phyloP scores from a whole-genome alignment of 1,140 invertebrate species.

The Drosophila pachea region DNA sequence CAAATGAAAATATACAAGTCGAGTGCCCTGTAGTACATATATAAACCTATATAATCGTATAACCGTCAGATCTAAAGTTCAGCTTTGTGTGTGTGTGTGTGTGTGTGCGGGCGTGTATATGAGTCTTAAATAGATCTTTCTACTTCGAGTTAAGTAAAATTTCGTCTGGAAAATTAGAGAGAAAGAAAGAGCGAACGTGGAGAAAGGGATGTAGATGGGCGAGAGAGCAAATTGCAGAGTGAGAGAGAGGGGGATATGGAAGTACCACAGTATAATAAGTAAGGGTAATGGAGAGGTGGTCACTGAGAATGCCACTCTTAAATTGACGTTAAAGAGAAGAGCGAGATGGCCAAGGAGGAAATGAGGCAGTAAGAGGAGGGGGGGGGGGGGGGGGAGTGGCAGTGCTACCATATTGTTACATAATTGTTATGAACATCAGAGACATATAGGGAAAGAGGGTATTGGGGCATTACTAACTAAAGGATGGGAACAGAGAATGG shows the following conservation, averaged over 20 bases:
- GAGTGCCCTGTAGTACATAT: constrained; percentile 24
- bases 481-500: constrained; percentile 3
- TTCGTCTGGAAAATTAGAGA: constrained; percentile 31
- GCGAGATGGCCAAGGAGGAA: too few relatives aligned
- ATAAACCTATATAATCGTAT: constrained; percentile 25
- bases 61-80: constrained; percentile 36
- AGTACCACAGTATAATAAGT: too few relatives aligned
- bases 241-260: constrained; percentile 12
- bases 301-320: too few relatives aligned
- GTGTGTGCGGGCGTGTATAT: not conserved
- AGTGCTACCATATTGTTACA: too few relatives aligned
- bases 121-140: not conserved
- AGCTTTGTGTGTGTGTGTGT: not conserved
- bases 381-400: too few relatives aligned
- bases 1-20: constrained; percentile 57
- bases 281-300: constrained; percentile 26
- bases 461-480: not conserved
- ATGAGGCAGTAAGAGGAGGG: too few relatives aligned
- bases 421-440: too few relatives aligned
- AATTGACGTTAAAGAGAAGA: too few relatives aligned
- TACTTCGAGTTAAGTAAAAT: constrained; percentile 28
- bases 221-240: not conserved
- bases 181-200: too few relatives aligned
- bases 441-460: too few relatives aligned
- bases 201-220: too few relatives aligned